Conservation (phyloP, 1,140 invertebrate genomes). For the Drosophila jambulina region DNA sequence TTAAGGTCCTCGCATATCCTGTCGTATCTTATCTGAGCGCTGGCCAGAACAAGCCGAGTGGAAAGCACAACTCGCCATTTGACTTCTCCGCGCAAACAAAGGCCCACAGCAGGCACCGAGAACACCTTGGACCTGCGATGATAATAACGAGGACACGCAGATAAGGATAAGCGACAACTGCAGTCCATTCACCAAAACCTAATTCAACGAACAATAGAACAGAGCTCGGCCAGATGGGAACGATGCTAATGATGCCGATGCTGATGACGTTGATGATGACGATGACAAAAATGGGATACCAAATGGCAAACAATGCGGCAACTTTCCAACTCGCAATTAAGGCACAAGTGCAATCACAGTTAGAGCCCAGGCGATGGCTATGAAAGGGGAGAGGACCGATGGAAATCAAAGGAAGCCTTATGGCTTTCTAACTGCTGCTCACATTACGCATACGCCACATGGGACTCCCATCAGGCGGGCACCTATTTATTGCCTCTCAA, state of each 20-base stretch:
- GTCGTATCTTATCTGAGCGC: slow-evolving; percentile 25
- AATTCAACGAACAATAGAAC: slow-evolving; percentile 51
- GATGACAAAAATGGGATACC: slow-evolving; percentile 31
- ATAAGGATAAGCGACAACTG: slow-evolving; percentile 52
- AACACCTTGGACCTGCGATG: slow-evolving; percentile 33
- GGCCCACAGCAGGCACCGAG: slow-evolving; percentile 6
- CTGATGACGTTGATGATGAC: slow-evolving; percentile 16
- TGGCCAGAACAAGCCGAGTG: slow-evolving; percentile 19
- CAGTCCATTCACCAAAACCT: slow-evolving; percentile 52
- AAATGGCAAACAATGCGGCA: slow-evolving; percentile 47
- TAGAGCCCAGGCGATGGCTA: background rate
- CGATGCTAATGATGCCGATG: slow-evolving; percentile 12
- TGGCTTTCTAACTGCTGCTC: slow-evolving; percentile 3
- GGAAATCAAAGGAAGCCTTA: background rate
- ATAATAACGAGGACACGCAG: slow-evolving; percentile 37
- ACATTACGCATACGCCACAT: slow-evolving; percentile 41
- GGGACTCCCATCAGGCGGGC: slow-evolving; percentile 11
- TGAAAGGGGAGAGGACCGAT: background rate
- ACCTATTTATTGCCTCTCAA: slow-evolving; percentile 33
- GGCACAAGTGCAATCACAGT: slow-evolving; percentile 14
- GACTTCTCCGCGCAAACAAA: slow-evolving; percentile 37
- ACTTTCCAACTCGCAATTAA: slow-evolving; percentile 34
- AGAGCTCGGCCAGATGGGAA: slow-evolving; percentile 25
- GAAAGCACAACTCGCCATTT: slow-evolving; percentile 46
- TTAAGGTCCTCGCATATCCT: background rate